Percentiles rank a stretch among this genome's conserved stretches.
Evolutionary conservation across 2,888 invertebrate genomes (phyloP).

Genomic region (Oscheius sp.): DNA sequence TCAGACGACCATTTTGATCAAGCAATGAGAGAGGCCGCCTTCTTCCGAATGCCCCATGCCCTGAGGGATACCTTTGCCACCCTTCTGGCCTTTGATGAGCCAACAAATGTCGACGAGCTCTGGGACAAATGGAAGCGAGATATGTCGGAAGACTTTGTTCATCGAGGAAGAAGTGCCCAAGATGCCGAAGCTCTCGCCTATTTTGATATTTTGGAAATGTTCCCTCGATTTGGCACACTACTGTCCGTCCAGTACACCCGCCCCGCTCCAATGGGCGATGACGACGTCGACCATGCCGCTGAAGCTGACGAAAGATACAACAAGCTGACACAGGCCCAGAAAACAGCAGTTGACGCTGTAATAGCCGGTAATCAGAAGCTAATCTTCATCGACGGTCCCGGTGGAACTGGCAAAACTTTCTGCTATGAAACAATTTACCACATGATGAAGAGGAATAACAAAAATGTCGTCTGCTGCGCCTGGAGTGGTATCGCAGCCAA

Average conservation of each 20-base stretch:
- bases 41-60: slow-evolving; percentile 39
- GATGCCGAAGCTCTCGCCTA: slow-evolving; percentile 35
- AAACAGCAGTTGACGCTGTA: neutral
- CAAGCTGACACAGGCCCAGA: too few species aligned
- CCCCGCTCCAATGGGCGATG: slow-evolving; percentile 10
- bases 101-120: slow-evolving; percentile 5
- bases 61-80: slow-evolving; percentile 33
- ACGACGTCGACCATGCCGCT: neutral
- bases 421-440: slow-evolving; percentile 34
- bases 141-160: slow-evolving; percentile 21
- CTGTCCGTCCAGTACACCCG: neutral
- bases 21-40: slow-evolving; percentile 11
- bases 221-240: neutral
- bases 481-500: too few species aligned
- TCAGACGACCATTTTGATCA: slow-evolving; percentile 5
- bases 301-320: neutral
- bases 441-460: neutral
- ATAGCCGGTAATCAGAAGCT: neutral
- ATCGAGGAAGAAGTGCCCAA: neutral
- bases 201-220: slow-evolving; percentile 28
- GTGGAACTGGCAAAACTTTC: slow-evolving; percentile 43
- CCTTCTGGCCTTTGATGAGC: slow-evolving; percentile 20
- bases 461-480: slow-evolving; percentile 30
- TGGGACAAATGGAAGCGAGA: slow-evolving; percentile 26
- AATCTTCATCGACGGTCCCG: slow-evolving; percentile 39